Evolutionary conservation across 1,140 invertebrate genomes (phyloP).

Genomic region (Adoxophyes honmai): DNA sequence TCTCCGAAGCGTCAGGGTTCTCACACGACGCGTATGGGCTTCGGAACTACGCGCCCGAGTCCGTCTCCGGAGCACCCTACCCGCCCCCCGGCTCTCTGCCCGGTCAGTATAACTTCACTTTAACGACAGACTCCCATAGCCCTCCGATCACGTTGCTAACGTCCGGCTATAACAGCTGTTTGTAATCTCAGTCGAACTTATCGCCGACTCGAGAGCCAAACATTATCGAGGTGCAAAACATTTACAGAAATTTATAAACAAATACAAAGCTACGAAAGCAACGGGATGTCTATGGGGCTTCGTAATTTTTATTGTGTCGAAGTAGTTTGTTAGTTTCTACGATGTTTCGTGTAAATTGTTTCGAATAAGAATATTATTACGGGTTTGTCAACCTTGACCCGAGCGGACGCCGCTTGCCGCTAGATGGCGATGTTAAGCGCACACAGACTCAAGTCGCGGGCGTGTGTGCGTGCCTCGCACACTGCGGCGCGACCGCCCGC

Average conservation of each 20-base stretch:
- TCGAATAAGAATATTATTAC: constrained; percentile 31
- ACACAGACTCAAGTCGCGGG: constrained; percentile 33
- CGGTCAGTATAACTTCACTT: constrained; percentile 46
- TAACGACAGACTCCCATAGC: constrained; percentile 20
- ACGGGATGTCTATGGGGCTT: constrained; percentile 3
- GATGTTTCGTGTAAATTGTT: too few species aligned
- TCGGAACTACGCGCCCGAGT: constrained; percentile 86
- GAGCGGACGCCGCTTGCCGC: constrained; percentile 34
- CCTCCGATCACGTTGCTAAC: constrained; percentile 42
- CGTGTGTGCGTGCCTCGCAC: constrained; percentile 51
- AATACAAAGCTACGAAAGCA: constrained; percentile 21
- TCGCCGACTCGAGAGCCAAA: constrained; percentile 38
- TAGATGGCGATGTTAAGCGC: constrained; percentile 54
- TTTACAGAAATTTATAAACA: constrained; percentile 66
- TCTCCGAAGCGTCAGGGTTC: constrained; percentile 82
- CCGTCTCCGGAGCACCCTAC: constrained; percentile 87
- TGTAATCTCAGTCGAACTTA: constrained; percentile 57
- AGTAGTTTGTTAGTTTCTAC: neutral
- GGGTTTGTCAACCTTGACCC: constrained; percentile 69
- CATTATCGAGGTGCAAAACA: constrained; percentile 45
- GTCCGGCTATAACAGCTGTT: constrained; percentile 41
- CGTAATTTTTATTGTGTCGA: neutral
- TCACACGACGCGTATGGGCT: constrained; percentile 87
- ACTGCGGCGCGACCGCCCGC: constrained; percentile 23
- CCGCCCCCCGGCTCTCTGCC: constrained; percentile 84